Evolutionary conservation across 2,888 invertebrate genomes (phyloP).

Genomic region (Drosophila algonquin): DNA sequence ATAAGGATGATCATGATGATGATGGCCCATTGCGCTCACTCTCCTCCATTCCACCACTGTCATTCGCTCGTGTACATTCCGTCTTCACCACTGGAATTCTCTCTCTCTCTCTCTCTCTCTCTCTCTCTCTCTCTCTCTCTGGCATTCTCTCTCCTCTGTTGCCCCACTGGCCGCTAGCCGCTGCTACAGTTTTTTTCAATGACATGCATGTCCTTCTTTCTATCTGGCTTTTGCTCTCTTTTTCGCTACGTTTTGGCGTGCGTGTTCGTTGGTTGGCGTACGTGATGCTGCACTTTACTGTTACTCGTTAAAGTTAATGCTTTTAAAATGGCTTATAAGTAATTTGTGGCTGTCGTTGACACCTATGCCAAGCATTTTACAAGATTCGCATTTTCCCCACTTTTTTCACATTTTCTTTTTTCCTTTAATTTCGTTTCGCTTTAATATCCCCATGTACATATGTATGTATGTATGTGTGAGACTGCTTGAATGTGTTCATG

Average conservation of each 20-base stretch:
- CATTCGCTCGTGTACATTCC: neutral
- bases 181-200: conserved; percentile 45
- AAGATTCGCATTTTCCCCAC: conserved; percentile 39
- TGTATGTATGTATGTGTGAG: conserved; percentile 1
- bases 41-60: neutral
- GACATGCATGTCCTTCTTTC: conserved; percentile 56
- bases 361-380: conserved; percentile 45
- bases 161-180: neutral
- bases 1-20: conserved; percentile 2
- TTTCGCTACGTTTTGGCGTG: conserved; percentile 17
- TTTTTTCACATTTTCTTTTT: neutral
- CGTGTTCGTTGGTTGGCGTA: conserved; percentile 28
- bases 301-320: conserved; percentile 64
- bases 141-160: neutral
- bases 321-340: conserved; percentile 59
- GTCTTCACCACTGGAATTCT: neutral
- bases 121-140: neutral
- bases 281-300: conserved; percentile 61
- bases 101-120: neutral
- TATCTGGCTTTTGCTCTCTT: conserved; percentile 16
- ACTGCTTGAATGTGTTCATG: conserved; percentile 46
- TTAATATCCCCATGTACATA: neutral
- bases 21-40: neutral
- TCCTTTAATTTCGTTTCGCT: neutral
- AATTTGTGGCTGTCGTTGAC: conserved; percentile 53